These are phyloP conservation scores for Rhincodon typus DNA, from an alignment of 2,797 vertebrate genomes.

Conservation along the genomic window DNA sequence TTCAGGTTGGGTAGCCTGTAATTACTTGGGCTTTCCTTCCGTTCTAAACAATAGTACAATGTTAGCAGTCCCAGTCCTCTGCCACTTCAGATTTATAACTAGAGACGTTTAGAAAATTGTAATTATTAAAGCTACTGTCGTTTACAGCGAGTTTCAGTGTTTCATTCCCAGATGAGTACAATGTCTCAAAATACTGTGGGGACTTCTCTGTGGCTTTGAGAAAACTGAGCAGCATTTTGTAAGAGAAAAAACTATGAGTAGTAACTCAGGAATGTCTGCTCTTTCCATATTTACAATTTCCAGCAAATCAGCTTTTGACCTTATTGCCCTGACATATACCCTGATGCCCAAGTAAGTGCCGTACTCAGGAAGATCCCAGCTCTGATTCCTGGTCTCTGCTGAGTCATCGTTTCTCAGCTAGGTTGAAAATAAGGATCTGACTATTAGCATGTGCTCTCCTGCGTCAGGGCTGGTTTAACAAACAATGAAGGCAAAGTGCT, in stretches of 20 bases:
- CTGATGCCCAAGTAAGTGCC: neutral
- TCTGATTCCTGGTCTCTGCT: neutral
- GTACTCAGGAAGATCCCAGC: neutral
- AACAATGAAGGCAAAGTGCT: neutral
- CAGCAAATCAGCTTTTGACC: neutral
- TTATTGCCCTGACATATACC: neutral
- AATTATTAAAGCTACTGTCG: neutral
- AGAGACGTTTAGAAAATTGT: neutral
- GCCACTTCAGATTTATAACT: neutral
- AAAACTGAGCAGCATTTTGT: neutral
- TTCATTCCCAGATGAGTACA: neutral
- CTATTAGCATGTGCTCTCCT: neutral
- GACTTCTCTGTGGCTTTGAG: constrained; percentile 11
- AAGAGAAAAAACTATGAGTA: neutral
- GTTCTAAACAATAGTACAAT: neutral
- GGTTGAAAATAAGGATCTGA: neutral
- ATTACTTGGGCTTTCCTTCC: neutral
- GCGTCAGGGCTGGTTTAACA: neutral
- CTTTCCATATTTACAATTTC: neutral
- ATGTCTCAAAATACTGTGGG: neutral
- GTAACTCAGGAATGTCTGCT: neutral
- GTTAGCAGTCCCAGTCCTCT: neutral
- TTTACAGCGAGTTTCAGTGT: neutral
- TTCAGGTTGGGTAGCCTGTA: neutral
- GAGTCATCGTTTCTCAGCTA: neutral